Evolutionary conservation across 2,888 invertebrate genomes (phyloP), one percentile per base, ranked within the genome.

Genomic region (Drosophila kambysellisi): DNA sequence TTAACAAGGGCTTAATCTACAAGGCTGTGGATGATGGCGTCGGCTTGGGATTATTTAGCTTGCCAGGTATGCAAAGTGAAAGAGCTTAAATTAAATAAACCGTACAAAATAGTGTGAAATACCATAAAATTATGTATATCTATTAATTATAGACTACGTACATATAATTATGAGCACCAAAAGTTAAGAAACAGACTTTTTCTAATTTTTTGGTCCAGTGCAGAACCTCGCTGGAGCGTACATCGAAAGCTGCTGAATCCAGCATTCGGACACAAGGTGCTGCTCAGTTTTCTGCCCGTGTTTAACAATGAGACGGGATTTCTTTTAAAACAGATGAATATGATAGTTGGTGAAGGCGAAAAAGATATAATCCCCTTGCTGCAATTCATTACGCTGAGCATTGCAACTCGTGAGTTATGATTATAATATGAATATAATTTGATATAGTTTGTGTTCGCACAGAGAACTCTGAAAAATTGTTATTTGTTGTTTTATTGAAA

Each of bases 161-260:
- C 1, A 41, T 20, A 43, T 20, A 43, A 20, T 20, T 46, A 46
- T 4, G 4, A 15, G 12, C 46, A 20, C 20, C 6, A 20, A 43
- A 12, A 12, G 7, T 12, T 43, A 1, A 20, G 20, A 46, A 20
- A 15, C 12, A 20, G 5, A 1, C 12, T 2, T 7, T 20, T n/a
- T 32, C 9, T 3, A 17, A 33, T 17, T 25, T 15, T 37, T 37
- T 25, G 46, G 8, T 32, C 3, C 17, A 30, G 15, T n/a, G 3
- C 12, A 89, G 92, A 91, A 74, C 92, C 93, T 4, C 67, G 74
- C 2, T 92, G 92, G 92, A 92, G 81, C 64, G 32, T 77, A 12
- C 92, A 92, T 68, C 84, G 93, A 4, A 92, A 91, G 62, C 71
- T 89, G 17, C 61, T 92, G 1, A 93, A 92, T 80, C 92, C 92